Conservation (phyloP, 2,113 vertebrate species). For the Isurus oxyrinchus region DNA sequence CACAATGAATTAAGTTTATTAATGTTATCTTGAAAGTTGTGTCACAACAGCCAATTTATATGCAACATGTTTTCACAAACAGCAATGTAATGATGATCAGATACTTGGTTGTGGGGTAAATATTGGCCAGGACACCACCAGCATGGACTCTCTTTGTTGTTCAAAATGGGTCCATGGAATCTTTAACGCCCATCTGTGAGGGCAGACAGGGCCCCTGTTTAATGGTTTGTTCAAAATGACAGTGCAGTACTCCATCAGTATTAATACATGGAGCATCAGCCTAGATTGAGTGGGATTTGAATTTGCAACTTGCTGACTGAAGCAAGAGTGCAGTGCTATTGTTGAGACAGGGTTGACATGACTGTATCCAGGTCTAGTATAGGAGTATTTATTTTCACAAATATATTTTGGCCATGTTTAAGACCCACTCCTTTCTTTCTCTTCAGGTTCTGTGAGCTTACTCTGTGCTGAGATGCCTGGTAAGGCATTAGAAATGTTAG, state of each 20-base stretch:
- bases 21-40: too few species aligned
- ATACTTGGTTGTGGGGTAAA: not conserved
- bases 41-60: not conserved
- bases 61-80: too few species aligned
- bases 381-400: constrained; percentile 38
- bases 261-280: not conserved
- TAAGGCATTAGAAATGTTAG: constrained; percentile 48
- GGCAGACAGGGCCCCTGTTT: not conserved
- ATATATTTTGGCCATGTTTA: constrained; percentile 11
- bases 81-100: not conserved
- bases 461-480: constrained; percentile 48
- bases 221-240: not conserved
- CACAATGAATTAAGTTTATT: too few species aligned
- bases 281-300: not conserved
- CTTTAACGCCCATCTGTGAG: not conserved
- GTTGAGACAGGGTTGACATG: constrained; percentile 33
- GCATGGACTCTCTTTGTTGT: not conserved
- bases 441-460: constrained; percentile 44
- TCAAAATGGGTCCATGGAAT: not conserved
- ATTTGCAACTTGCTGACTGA: not conserved
- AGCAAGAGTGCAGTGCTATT: not conserved
- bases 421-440: constrained; percentile 45
- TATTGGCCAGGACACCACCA: not conserved
- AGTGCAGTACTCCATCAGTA: not conserved
- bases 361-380: constrained; percentile 37